Evolutionary conservation across 2,888 invertebrate genomes (phyloP).

Genomic region (Allygus modestus): DNA sequence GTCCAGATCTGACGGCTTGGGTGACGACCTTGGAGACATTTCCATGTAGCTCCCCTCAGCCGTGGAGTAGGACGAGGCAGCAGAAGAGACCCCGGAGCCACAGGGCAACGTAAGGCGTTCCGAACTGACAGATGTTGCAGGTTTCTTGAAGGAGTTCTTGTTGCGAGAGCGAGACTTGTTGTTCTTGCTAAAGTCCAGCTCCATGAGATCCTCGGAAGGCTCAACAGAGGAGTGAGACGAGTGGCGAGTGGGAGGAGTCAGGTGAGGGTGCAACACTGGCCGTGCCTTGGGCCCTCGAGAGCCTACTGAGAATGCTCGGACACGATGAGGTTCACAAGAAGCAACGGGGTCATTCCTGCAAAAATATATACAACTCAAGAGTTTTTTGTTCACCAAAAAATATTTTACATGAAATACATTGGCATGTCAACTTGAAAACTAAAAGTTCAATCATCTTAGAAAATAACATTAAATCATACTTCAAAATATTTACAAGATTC

Average conservation of each 20-base stretch:
- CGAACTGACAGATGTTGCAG: constrained; percentile 63
- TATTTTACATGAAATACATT: too few relatives aligned
- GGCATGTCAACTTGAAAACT: too few relatives aligned
- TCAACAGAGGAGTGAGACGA: constrained; percentile 75
- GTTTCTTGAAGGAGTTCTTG: constrained; percentile 63
- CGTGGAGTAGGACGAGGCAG: constrained; percentile 69
- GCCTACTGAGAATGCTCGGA: constrained; percentile 88
- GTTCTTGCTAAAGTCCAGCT: constrained; percentile 82
- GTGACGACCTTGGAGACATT: constrained; percentile 70
- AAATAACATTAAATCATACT: too few relatives aligned
- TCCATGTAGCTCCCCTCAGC: constrained; percentile 70
- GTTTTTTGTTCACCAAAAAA: too few relatives aligned
- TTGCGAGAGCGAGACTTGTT: constrained; percentile 67
- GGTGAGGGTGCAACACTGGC: constrained; percentile 46
- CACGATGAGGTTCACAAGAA: constrained; percentile 76
- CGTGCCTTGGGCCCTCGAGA: constrained; percentile 72
- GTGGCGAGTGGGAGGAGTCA: constrained; percentile 72
- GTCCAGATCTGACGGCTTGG: constrained; percentile 66
- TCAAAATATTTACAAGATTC: too few relatives aligned
- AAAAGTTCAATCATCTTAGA: too few relatives aligned
- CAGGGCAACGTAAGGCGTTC: constrained; percentile 68
- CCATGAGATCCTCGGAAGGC: constrained; percentile 89
- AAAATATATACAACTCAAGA: too few relatives aligned
- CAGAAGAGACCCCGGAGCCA: constrained; percentile 66
- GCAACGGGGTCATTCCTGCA: constrained; percentile 73